A percentile compares a stretch with the other conserved stretches of the same genome.
phyloP scores from a whole-genome alignment of 2,113 vertebrate genomes.

The Scolopax mira region DNA sequence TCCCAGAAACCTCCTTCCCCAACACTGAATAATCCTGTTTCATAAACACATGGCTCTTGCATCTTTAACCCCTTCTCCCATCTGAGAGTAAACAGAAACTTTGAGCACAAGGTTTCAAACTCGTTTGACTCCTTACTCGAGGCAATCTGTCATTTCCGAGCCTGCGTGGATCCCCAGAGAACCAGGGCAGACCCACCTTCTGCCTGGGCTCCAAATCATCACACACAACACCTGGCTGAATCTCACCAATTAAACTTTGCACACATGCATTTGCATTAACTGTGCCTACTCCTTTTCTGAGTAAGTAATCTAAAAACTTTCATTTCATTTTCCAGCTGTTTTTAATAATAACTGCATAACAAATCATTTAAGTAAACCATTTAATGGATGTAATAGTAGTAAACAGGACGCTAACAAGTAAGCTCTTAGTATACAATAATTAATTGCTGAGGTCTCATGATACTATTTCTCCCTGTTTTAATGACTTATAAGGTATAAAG shows the following conservation, averaged over 20 bases:
- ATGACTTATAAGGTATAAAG: not conserved
- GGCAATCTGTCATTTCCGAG: not conserved
- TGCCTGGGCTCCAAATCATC: not conserved
- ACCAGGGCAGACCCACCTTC: not conserved
- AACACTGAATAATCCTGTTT: not conserved
- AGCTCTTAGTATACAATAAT: not conserved
- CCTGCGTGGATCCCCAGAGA: not conserved
- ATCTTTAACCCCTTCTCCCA: not conserved
- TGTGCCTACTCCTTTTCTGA: not conserved
- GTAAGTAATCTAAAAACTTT: not conserved
- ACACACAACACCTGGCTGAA: fast-evolving
- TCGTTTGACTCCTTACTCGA: not conserved
- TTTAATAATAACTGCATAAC: not conserved
- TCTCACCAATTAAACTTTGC: not conserved
- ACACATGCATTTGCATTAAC: not conserved
- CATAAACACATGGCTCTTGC: not conserved
- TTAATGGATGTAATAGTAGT: not conserved
- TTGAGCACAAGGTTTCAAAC: not conserved
- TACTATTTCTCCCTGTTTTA: not conserved
- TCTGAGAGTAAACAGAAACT: fast-evolving
- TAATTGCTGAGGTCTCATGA: not conserved
- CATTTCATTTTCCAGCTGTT: not conserved
- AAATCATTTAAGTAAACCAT: not conserved
- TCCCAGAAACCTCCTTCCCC: not conserved
- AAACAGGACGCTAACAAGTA: not conserved